These are phyloP conservation scores for Dendrocincla tyrannina DNA, from an alignment of 2,797 vertebrate genomes.

Conservation along the genomic window DNA sequence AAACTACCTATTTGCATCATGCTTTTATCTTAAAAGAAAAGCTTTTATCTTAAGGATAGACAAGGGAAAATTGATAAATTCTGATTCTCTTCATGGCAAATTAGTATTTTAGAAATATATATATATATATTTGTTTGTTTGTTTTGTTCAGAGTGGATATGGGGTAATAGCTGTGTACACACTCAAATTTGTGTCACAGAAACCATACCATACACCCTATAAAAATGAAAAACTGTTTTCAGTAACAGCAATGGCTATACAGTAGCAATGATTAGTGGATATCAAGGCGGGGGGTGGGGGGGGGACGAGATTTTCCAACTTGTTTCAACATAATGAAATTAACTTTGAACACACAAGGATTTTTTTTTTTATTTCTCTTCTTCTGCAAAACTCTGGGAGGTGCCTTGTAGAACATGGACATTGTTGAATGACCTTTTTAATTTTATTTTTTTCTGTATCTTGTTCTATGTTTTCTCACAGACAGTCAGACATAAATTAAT, in stretches of 20 bases:
- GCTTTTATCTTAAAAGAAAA: neutral
- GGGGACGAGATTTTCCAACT: neutral
- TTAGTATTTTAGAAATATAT: neutral
- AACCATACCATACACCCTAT: neutral
- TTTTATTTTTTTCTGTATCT: neutral
- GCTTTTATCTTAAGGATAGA: neutral
- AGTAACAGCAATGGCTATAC: neutral
- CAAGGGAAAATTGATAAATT: neutral
- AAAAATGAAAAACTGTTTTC: neutral
- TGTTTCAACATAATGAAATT: neutral
- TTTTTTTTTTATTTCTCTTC: neutral
- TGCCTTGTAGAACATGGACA: neutral
- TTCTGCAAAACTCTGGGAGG: neutral
- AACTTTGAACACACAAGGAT: neutral
- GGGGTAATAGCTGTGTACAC: neutral
- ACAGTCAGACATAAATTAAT: neutral
- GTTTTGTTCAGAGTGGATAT: neutral
- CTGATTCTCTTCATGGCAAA: neutral
- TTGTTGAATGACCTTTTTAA: neutral
- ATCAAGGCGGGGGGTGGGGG: accelerated
- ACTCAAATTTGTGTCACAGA: neutral
- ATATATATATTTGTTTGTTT: neutral
- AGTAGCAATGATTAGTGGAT: neutral
- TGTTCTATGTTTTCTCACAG: neutral
- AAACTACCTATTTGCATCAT: neutral